Evolutionary conservation across 2,797 vertebrate species (phyloP), one percentile per base, ranked within the genome.

Genomic region (Agapornis canus): DNA sequence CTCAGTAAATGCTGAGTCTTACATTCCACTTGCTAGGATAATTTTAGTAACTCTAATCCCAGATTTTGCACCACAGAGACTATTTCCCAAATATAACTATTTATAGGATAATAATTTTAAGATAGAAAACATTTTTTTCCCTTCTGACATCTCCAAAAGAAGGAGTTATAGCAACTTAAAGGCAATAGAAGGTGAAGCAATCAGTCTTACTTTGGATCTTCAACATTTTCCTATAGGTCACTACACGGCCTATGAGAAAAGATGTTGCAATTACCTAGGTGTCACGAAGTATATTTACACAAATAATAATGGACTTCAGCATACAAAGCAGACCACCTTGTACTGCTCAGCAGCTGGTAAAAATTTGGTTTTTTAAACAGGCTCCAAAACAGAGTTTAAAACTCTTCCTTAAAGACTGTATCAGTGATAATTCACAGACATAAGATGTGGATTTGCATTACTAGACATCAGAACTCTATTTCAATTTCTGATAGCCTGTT

Each of bases 21-120:
- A 79, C 59, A 81, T 77, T 92, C 49, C 35, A 70, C 78, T 90
- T 68, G 69, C 59, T 69, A 39, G 40, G 59, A 54, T 66, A 91
- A 95, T 94, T 95, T 91, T 92, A 96, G 88, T 60, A 94, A 92
- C 56, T 48, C 43, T 84, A 89, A 93, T 96, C 86, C 86, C 64
- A 90, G 82, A 90, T 89, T 90, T 91, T 88, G 92, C 64, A 92
- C 42, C 35, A 89, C 27, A 65, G 22, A 57, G 80, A 91, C 3
- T 63, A 75, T 72, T 92, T 88, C 61, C 47, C 69, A 78, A 82
- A 87, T 40, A 16, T 19, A 89, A 60, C 68, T 88, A 89, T 81
- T 88, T 71, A 86, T 11, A 86, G 59, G 25, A 78, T 16, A 59
- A 43, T 20, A 43, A 42, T 71, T 87, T 82, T n/a, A 70, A 76